Evolutionary conservation across 53 echinoderm and acorn worm genomes (phyloP).

Genomic region (Paelopatides confundens): DNA sequence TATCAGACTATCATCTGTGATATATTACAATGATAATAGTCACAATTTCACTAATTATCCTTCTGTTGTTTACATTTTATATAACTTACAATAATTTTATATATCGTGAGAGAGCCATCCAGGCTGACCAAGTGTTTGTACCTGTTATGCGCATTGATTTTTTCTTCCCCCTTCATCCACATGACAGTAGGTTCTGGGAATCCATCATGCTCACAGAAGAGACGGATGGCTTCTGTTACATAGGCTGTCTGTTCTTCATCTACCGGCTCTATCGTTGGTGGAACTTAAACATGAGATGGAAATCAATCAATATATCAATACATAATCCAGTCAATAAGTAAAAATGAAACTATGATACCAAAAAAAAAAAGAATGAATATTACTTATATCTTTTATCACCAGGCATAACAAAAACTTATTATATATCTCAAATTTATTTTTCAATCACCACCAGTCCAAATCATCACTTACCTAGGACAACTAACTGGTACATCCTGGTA

Average conservation of each 20-base stretch:
- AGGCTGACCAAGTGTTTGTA: background rate
- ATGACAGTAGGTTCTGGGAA: slow-evolving; percentile 37
- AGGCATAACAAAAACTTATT: too few species aligned
- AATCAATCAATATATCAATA: background rate
- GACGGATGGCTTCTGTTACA: slow-evolving; percentile 19
- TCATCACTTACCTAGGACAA: slow-evolving; percentile 70
- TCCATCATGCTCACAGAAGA: slow-evolving; percentile 31
- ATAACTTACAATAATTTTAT: too few species aligned
- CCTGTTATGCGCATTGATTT: slow-evolving; percentile 5
- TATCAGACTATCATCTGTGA: too few species aligned
- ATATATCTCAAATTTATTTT: too few species aligned
- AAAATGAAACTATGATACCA: background rate
- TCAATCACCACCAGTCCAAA: background rate
- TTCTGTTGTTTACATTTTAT: too few species aligned
- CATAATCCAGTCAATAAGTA: background rate
- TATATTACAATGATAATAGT: too few species aligned
- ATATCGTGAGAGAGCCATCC: slow-evolving; percentile 10
- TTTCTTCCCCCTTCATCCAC: slow-evolving; percentile 29
- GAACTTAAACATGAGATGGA: slow-evolving; percentile 43
- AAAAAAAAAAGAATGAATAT: background rate
- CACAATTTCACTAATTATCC: too few species aligned
- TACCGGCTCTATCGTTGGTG: slow-evolving; percentile 62
- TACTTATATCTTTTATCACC: too few species aligned
- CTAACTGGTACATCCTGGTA: slow-evolving; percentile 52
- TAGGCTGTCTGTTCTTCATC: slow-evolving; percentile 47